Base-by-base conservation (phyloP, 2,888 invertebrate species). In the Aspidapion aeneum region DNA sequence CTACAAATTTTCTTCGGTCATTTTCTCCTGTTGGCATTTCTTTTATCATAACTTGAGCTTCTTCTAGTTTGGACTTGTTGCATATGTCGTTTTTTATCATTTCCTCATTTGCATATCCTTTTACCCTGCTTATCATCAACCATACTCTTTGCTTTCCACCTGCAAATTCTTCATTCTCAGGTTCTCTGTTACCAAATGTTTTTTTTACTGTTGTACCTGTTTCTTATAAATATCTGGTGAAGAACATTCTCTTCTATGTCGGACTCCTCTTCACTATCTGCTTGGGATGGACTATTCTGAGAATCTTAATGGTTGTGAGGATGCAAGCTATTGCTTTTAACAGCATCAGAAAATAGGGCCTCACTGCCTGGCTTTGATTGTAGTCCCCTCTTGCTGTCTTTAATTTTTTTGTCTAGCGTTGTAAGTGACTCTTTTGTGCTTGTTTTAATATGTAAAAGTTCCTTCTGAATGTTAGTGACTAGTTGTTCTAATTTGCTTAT, bases 101-200 rank as follows among this genome's bases (percentile, higher is more conserved):
- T 35, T 35, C 35, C 12, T 35, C 35, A 12, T 35, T 35, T 3
- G 35, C 35, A 35, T 3, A 7, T 35, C 35, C 12, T 35, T 35
- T 35, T 35, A 35, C 35, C 12, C 35, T 35, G 35, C 35, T 35
- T 35, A 35, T 35, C 17, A 21, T 21, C 20, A 56, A 19, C 56
- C 56, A 55, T 3, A 56, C 56, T 2, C 56, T 56, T 56, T 22
- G 19, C 17, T 56, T 21, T 56, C 56, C 21, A 1, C 56, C 20
- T 21, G 9, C 19, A 19, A 55, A 19, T 7, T 7, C 35, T 35
- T 35, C 3, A 35, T 35, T 35, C 12, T 35, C 35, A 35, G 35
- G 35, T 35, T 35, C 35, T 7, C 35, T 35, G 35, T 35, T 35
- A 35, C 35, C 35, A 12, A 35, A 35, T 12, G 35, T 35, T 35